Percentiles rank a stretch among this genome's conserved stretches.
Conservation (phyloP, 92 coral and sea anemone genomes). For the Plumapathes pennacea region DNA sequence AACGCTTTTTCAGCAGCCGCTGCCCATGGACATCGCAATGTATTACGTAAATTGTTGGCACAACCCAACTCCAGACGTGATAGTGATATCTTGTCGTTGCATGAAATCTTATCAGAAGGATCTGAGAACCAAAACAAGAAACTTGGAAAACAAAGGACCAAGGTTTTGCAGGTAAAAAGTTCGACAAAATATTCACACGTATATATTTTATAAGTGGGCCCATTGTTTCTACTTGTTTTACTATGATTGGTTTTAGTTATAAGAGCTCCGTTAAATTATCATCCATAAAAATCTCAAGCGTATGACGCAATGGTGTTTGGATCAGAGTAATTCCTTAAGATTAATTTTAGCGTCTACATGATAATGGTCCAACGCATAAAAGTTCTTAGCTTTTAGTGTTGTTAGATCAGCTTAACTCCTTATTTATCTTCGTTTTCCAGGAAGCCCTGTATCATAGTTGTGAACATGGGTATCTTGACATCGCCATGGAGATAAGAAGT, state of each 20-base stretch:
- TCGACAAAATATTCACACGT: no score
- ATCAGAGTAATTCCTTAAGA: background rate
- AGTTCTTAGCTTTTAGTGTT: no score
- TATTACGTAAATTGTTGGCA: constrained; percentile 69
- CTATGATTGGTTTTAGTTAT: no score
- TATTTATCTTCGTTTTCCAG: constrained; percentile 11
- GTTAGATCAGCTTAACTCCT: background rate
- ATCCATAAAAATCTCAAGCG: no score
- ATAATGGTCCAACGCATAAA: no score
- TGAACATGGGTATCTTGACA: constrained; percentile 81
- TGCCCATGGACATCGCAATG: constrained; percentile 72
- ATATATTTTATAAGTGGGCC: no score
- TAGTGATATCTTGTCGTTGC: constrained; percentile 73
- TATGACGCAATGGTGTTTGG: no score
- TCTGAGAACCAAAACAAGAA: constrained; percentile 8
- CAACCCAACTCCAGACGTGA: constrained; percentile 68
- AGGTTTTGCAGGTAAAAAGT: constrained; percentile 55
- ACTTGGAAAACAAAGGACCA: constrained; percentile 30
- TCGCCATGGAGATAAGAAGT: constrained; percentile 80
- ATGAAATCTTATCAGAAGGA: constrained; percentile 82
- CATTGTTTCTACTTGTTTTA: no score
- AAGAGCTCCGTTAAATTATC: no score
- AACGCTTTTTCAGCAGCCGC: constrained; percentile 83
- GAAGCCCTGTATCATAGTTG: constrained; percentile 87
- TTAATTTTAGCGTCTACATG: no score